Percentiles rank a stretch among this genome's conserved stretches.
Evolutionary conservation across 1,140 invertebrate genomes (phyloP).

Genomic region (Teleogryllus occipitalis): DNA sequence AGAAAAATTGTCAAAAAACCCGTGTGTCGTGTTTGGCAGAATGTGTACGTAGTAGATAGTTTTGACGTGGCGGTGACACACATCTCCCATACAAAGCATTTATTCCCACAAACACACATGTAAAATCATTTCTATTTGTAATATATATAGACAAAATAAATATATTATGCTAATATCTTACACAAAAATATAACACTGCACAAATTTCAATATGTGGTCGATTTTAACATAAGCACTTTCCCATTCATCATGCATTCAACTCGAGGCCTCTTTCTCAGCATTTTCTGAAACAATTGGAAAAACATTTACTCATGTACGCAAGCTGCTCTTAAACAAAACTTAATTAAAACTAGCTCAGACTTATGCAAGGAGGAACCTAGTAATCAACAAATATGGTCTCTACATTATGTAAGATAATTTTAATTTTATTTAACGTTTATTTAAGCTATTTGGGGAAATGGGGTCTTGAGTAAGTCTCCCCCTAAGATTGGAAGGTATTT

Average conservation of each 20-base stretch:
- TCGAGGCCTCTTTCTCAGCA: conserved; percentile 17
- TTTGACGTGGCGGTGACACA: background rate
- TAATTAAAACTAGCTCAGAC: background rate
- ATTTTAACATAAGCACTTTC: conserved; percentile 20
- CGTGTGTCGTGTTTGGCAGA: background rate
- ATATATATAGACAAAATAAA: conserved; percentile 22
- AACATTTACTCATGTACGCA: background rate
- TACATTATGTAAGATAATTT: too few species aligned
- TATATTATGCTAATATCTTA: conserved; percentile 23
- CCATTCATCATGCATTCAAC: conserved; percentile 11
- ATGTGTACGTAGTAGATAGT: background rate
- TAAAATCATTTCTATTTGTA: conserved; percentile 20
- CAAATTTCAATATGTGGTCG: conserved; percentile 23
- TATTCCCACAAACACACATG: conserved; percentile 13
- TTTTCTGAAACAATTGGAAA: conserved; percentile 13
- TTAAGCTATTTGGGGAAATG: too few species aligned
- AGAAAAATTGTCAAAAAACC: background rate
- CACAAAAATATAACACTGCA: conserved; percentile 24
- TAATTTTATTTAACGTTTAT: too few species aligned
- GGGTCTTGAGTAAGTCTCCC: too few species aligned
- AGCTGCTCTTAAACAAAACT: too few species aligned
- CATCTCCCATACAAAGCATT: conserved; percentile 9
- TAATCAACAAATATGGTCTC: too few species aligned
- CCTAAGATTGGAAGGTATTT: too few species aligned
- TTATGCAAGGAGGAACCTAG: too few species aligned